Conservation (phyloP, 2,797 vertebrate genomes). For the Sebastes variabilis region DNA sequence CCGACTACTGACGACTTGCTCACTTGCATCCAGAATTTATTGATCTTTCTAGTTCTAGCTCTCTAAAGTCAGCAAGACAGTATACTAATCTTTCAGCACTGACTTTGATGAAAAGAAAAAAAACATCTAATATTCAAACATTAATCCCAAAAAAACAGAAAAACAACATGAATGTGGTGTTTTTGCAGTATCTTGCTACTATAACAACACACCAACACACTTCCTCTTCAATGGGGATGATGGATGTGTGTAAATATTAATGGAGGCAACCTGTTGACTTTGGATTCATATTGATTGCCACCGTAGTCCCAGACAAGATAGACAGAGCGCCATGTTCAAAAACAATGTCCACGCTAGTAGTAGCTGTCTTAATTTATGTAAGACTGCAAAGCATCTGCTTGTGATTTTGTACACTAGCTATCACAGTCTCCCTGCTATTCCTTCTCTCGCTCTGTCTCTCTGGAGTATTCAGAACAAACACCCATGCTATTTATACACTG, state of each 20-base stretch:
- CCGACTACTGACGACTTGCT: neutral
- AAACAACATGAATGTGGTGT: neutral
- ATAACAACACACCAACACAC: too few species aligned
- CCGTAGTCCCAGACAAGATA: neutral
- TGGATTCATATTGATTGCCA: neutral
- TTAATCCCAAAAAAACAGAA: neutral
- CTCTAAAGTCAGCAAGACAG: neutral
- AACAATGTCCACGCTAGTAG: neutral
- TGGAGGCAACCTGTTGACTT: neutral
- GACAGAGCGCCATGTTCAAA: neutral
- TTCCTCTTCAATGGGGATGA: neutral
- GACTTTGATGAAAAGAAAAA: neutral
- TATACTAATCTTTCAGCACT: neutral
- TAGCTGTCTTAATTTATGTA: neutral
- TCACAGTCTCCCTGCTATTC: slow-evolving; percentile 20
- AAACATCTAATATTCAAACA: neutral
- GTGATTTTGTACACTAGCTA: neutral
- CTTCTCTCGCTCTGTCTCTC: slow-evolving; percentile 25
- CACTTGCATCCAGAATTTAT: neutral
- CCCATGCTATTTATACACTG: slow-evolving; percentile 69
- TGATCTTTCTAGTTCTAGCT: neutral
- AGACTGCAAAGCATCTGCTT: neutral
- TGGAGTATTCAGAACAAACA: slow-evolving; percentile 70
- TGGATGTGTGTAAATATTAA: neutral
- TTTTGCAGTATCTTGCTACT: neutral